Percentiles rank a stretch among this genome's conserved stretches.
phyloP scores from a whole-genome alignment of 2,113 vertebrate species.

The Vireo altiloquus region DNA sequence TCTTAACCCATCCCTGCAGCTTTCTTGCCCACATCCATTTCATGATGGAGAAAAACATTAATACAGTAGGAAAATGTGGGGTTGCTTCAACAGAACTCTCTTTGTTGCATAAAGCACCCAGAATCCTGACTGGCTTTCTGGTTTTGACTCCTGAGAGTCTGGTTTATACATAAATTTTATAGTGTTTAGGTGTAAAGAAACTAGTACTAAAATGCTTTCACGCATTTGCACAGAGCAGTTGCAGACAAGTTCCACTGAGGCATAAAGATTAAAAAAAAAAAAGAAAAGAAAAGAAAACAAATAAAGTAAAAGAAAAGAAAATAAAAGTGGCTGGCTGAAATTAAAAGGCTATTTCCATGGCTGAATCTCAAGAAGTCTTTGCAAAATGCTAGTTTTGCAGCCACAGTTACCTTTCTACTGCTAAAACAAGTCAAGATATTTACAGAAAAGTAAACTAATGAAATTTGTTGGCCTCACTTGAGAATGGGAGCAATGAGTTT shows the following conservation, averaged over 20 bases:
- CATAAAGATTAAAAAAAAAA: not conserved
- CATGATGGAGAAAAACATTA: not conserved
- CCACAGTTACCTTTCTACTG: not conserved
- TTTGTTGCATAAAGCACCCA: not conserved
- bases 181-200: not conserved
- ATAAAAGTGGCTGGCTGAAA: not conserved
- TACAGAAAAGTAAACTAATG: not conserved
- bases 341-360: not conserved
- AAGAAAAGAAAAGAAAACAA: rapidly evolving
- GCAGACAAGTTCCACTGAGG: not conserved
- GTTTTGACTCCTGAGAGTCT: not conserved
- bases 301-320: not conserved
- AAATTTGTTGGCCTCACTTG: not conserved
- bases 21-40: not conserved
- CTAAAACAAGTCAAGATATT: constrained; percentile 4
- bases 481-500: not conserved
- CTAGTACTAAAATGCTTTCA: not conserved
- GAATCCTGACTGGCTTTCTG: not conserved
- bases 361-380: not conserved
- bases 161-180: not conserved
- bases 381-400: not conserved
- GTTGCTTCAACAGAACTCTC: not conserved
- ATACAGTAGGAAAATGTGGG: not conserved
- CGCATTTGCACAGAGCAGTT: not conserved
- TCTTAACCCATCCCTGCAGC: not conserved